Conservation (phyloP, 2,888 invertebrate genomes). For the Lumbricus terrestris region DNA sequence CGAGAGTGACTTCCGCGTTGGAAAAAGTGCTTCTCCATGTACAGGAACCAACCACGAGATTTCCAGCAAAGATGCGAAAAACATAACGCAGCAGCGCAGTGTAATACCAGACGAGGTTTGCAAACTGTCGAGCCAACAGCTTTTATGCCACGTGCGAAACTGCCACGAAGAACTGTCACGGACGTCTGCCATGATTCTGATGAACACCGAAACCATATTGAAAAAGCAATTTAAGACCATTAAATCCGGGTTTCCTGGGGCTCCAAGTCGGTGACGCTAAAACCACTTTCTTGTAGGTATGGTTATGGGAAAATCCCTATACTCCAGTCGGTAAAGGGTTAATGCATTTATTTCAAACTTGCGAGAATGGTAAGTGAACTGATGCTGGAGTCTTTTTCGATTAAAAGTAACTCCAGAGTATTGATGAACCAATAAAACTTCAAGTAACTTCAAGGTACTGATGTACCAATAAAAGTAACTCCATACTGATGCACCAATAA, state of each 20-base stretch:
- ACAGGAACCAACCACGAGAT: background rate
- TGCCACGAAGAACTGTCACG: slow-evolving; percentile 42
- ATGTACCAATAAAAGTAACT: too few species aligned
- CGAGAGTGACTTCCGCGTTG: background rate
- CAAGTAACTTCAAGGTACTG: too few species aligned
- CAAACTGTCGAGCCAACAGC: slow-evolving; percentile 39
- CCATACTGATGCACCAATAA: too few species aligned
- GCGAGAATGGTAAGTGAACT: background rate
- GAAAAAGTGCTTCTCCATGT: slow-evolving; percentile 27
- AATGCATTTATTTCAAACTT: background rate
- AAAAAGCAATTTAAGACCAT: slow-evolving; percentile 8
- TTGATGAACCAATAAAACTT: too few species aligned
- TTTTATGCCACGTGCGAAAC: slow-evolving; percentile 43
- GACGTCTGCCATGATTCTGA: slow-evolving; percentile 33
- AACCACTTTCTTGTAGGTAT: too few species aligned
- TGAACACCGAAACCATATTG: slow-evolving; percentile 36
- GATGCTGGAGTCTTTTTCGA: background rate
- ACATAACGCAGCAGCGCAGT: slow-evolving; percentile 6
- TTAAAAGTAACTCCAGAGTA: too few species aligned
- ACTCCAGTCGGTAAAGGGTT: too few species aligned
- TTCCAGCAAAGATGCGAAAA: background rate
- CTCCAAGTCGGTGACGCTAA: background rate
- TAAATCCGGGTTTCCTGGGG: background rate
- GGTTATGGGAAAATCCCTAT: too few species aligned
- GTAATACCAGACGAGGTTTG: slow-evolving; percentile 35